Conservation (phyloP, 2,797 vertebrate genomes). For the Eulemur albifrons region DNA sequence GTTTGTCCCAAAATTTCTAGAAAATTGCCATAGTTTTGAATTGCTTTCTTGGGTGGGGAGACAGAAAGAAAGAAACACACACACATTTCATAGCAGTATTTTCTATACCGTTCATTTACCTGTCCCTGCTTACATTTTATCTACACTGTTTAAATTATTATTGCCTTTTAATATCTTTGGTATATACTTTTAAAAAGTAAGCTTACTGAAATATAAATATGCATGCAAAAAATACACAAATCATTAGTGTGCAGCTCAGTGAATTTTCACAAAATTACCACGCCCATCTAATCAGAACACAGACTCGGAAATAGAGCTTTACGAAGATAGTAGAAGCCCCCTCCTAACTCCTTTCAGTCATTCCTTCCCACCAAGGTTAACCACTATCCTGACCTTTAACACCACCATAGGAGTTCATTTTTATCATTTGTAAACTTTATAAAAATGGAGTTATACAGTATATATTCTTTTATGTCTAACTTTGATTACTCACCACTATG, state of each 20-base stretch:
- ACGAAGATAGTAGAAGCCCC: background rate
- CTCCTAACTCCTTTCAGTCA: background rate
- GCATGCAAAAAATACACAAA: background rate
- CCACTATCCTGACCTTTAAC: background rate
- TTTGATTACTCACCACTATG: constrained; percentile 1
- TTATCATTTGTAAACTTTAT: background rate
- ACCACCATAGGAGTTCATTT: background rate
- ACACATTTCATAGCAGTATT: background rate
- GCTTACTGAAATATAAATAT: background rate
- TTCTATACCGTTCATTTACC: background rate
- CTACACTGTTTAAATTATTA: background rate
- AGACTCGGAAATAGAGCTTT: constrained; percentile 20
- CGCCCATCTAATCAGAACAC: background rate
- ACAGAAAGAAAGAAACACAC: background rate
- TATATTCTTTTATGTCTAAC: background rate
- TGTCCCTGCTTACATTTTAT: background rate
- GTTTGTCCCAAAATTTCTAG: background rate
- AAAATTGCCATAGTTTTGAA: background rate
- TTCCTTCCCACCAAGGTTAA: background rate
- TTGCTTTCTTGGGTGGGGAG: background rate
- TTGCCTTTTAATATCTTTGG: background rate
- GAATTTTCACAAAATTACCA: background rate
- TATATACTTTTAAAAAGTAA: background rate
- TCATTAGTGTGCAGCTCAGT: background rate
- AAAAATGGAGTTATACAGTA: background rate